phyloP scores from a whole-genome alignment of 2,797 vertebrate species.

The Diceros bicornis region DNA sequence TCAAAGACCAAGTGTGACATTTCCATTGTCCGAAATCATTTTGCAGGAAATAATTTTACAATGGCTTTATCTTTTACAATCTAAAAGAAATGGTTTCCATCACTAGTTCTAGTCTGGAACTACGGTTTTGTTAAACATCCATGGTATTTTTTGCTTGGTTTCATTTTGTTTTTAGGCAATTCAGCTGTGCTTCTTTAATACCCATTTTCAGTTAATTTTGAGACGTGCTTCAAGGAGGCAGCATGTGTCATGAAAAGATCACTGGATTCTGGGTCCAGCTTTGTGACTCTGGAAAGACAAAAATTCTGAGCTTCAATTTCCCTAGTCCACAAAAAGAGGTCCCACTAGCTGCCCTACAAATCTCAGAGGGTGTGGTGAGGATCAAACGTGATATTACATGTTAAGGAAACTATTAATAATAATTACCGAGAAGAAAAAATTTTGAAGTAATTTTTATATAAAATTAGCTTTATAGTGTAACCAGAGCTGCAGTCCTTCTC shows the following conservation, averaged over 20 bases:
- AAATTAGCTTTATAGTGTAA: conserved; percentile 9
- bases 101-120: neutral
- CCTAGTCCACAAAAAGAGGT: neutral
- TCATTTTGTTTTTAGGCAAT: conserved; percentile 12
- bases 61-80: conserved; percentile 1
- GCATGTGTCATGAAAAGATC: neutral
- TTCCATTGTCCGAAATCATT: conserved; percentile 35
- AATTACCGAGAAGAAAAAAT: conserved; percentile 22
- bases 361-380: neutral
- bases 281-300: neutral
- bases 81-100: neutral
- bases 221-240: neutral
- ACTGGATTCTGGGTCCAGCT: neutral
- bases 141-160: neutral
- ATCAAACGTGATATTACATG: neutral
- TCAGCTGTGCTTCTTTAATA: neutral
- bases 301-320: neutral
- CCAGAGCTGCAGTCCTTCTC: neutral
- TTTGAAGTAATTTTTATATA: neutral
- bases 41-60: conserved; percentile 22
- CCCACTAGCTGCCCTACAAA: neutral
- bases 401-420: conserved; percentile 18
- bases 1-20: neutral
- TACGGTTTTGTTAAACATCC: neutral
- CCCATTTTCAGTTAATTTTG: neutral